phyloP scores from a whole-genome alignment of 2,888 invertebrate genomes.

The Athalia cordata region DNA sequence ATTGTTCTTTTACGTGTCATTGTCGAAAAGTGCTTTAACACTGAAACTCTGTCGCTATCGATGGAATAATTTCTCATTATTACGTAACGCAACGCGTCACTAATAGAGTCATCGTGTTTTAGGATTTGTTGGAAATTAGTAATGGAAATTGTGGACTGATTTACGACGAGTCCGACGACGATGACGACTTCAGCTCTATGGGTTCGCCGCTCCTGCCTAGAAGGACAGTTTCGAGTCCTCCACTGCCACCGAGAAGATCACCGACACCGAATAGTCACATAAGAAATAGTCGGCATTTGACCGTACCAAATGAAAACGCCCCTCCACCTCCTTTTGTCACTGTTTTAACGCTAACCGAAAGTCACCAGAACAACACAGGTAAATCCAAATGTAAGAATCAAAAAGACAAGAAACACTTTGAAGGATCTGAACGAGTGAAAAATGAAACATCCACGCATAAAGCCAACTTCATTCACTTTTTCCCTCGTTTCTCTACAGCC shows the following conservation, averaged over 20 bases:
- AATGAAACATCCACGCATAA: neutral
- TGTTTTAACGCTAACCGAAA: slow-evolving; percentile 64
- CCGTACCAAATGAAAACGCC: slow-evolving; percentile 74
- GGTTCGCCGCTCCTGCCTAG: slow-evolving; percentile 67
- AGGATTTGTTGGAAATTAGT: slow-evolving; percentile 71
- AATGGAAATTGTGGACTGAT: slow-evolving; percentile 68
- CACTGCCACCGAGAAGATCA: slow-evolving; percentile 78
- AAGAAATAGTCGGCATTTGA: slow-evolving; percentile 68
- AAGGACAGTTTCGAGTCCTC: slow-evolving; percentile 74
- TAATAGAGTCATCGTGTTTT: slow-evolving; percentile 57
- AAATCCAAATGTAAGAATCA: neutral
- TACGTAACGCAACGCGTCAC: neutral
- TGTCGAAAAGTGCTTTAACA: no score
- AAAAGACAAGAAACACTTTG: neutral
- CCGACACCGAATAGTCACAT: slow-evolving; percentile 64
- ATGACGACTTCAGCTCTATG: slow-evolving; percentile 66
- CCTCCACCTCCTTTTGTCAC: slow-evolving; percentile 72
- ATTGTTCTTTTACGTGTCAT: no score
- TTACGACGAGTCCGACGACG: slow-evolving; percentile 68
- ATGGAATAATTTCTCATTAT: neutral
- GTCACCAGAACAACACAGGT: slow-evolving; percentile 69
- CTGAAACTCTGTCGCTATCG: no score
- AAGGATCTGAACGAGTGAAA: neutral
- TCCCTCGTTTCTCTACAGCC: slow-evolving; percentile 54
- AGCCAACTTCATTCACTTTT: neutral